These are phyloP conservation scores for Sylvietta virens DNA, from an alignment of 2,113 vertebrate genomes.

Conservation along the genomic window DNA sequence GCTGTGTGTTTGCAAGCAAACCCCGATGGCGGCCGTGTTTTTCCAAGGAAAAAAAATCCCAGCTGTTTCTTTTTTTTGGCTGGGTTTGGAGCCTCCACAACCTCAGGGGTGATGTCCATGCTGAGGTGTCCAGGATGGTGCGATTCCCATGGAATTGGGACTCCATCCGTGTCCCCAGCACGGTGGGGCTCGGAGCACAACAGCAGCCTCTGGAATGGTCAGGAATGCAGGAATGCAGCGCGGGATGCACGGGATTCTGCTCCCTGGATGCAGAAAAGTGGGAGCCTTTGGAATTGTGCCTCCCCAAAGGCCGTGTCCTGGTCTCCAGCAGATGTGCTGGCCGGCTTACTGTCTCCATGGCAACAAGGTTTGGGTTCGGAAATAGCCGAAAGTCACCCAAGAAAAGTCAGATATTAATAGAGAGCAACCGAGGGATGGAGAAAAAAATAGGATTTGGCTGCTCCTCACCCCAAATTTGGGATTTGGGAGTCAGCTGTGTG, in stretches of 20 bases:
- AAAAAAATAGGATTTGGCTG: conserved; percentile 34
- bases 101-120: rapidly evolving
- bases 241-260: not conserved
- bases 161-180: rapidly evolving
- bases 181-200: not conserved
- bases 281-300: conserved; percentile 1
- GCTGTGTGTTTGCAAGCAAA: conserved; percentile 17
- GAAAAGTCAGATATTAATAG: conserved; percentile 67
- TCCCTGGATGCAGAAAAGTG: not conserved
- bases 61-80: rapidly evolving
- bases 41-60: not conserved
- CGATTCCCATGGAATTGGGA: not conserved
- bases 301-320: not conserved
- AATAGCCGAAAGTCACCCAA: conserved; percentile 66
- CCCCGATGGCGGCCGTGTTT: rapidly evolving
- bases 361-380: conserved; percentile 61
- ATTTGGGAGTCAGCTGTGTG: not conserved
- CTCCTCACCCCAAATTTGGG: conserved; percentile 6
- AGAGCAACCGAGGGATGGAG: conserved; percentile 5
- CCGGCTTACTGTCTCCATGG: conserved; percentile 71
- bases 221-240: not conserved
- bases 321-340: conserved; percentile 66
- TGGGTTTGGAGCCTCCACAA: not conserved
- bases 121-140: rapidly evolving
- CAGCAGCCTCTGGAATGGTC: not conserved